Conservation (phyloP, 2,113 vertebrate species). For the Phrynocephalus versicolor region DNA sequence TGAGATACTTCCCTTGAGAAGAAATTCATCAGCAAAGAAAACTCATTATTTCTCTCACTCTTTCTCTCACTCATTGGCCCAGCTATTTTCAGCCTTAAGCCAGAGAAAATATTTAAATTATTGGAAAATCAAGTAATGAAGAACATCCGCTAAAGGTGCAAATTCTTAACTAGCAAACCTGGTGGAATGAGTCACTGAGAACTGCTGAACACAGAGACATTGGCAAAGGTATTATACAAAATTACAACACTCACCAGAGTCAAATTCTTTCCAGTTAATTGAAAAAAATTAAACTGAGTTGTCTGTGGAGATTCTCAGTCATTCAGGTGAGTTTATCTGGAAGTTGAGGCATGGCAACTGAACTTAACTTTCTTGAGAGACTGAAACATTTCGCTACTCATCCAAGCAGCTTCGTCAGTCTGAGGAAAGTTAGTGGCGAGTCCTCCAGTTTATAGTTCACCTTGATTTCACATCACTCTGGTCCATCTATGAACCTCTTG, state of each 20-base stretch:
- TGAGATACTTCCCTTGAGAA: conserved; percentile 26
- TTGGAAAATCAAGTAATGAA: not conserved
- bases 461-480: no score
- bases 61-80: not conserved
- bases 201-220: not conserved
- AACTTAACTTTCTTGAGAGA: no score
- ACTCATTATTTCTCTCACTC: not conserved
- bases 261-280: not conserved
- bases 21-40: conserved; percentile 23
- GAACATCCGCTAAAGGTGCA: not conserved
- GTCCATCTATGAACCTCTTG: no score
- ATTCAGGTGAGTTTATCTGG: not conserved
- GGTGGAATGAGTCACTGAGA: not conserved
- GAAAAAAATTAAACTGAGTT: no score
- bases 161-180: not conserved
- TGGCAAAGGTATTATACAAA: not conserved
- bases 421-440: no score
- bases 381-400: no score
- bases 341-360: no score
- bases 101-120: conserved; percentile 22
- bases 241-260: not conserved
- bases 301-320: no score
- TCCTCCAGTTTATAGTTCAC: no score
- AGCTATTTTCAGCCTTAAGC: not conserved
- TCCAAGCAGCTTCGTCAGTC: no score